phyloP scores from a whole-genome alignment of 2,797 vertebrate genomes.

The Bradypus variegatus region DNA sequence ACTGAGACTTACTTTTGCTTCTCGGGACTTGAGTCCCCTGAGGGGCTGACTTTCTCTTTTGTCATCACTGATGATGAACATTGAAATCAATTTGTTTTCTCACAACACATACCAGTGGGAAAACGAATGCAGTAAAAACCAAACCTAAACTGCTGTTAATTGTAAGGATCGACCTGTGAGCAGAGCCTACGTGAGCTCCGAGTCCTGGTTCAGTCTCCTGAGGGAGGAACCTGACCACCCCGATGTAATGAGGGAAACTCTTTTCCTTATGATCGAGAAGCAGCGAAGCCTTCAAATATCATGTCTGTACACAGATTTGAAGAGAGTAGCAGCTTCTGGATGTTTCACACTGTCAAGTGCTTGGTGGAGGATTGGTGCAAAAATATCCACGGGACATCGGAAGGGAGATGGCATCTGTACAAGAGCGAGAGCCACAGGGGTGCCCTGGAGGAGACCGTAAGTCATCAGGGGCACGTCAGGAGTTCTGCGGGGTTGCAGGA shows the following conservation, averaged over 20 bases:
- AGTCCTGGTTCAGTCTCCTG: background rate
- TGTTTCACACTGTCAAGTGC: background rate
- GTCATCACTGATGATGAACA: too few species aligned
- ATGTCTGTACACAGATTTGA: background rate
- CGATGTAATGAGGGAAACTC: background rate
- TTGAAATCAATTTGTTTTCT: background rate
- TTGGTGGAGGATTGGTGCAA: background rate
- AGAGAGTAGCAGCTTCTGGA: background rate
- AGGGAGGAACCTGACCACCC: background rate
- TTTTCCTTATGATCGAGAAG: background rate
- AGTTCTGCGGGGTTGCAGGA: background rate
- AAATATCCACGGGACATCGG: background rate
- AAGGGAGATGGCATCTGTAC: rapidly evolving
- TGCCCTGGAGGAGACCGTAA: background rate
- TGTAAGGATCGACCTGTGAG: background rate
- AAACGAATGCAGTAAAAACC: background rate
- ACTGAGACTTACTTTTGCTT: background rate
- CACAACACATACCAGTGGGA: background rate
- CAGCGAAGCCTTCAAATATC: background rate
- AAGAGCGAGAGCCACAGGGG: too few species aligned
- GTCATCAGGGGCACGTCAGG: background rate
- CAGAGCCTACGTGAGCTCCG: background rate
- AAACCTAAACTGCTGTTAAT: background rate
- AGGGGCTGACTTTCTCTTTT: background rate
- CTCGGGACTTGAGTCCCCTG: background rate